These are phyloP conservation scores for Lepidiolamprologus cunningtoni DNA, from an alignment of 2,113 vertebrate genomes.

Conservation along the genomic window DNA sequence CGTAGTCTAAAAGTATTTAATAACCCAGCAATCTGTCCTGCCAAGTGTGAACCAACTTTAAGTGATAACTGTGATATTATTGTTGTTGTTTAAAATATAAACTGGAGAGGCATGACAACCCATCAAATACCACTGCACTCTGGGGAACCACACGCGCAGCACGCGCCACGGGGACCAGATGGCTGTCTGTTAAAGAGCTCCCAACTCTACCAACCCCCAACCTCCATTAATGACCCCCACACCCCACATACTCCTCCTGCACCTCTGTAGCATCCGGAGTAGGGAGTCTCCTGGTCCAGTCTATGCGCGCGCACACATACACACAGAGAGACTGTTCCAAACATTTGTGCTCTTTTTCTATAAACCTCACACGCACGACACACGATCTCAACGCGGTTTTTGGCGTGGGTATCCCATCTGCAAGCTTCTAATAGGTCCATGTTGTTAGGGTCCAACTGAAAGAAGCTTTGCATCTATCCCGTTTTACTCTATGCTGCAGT, in stretches of 20 bases:
- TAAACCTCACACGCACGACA: conserved; percentile 31
- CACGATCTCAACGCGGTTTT: conserved; percentile 36
- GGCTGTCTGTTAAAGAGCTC: conserved; percentile 52
- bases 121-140: conserved; percentile 58
- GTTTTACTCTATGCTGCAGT: not conserved
- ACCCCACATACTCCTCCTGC: not conserved
- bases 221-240: not conserved
- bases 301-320: not conserved
- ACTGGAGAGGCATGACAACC: not conserved
- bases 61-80: not conserved
- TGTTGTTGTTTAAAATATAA: conserved; percentile 7
- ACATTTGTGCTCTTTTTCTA: not conserved
- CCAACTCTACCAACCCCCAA: not conserved
- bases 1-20: not conserved
- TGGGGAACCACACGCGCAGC: conserved; percentile 71
- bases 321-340: not conserved
- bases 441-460: conserved; percentile 19
- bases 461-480: not conserved
- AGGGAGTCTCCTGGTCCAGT: not conserved
- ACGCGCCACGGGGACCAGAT: conserved; percentile 73
- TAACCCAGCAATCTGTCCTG: not conserved
- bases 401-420: conserved; percentile 57
- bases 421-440: conserved; percentile 1
- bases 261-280: not conserved
- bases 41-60: not conserved